Base-by-base conservation (phyloP, 30 jellyfish, hydroid and myxozoan species). In the Aurelia coerulea region DNA sequence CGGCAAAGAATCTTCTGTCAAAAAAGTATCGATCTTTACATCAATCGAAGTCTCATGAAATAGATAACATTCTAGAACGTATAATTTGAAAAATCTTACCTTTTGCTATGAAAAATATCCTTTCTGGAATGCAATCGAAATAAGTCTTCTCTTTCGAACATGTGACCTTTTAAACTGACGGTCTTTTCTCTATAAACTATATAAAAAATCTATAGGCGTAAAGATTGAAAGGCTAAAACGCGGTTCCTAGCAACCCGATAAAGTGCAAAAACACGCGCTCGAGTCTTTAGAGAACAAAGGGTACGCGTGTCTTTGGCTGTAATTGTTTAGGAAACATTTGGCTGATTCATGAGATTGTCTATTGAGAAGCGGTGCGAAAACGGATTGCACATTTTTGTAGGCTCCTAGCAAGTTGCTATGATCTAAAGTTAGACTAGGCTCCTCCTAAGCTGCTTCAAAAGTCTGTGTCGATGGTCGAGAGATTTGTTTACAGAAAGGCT, bases 221-320 rank as follows among this genome's bases (percentile, higher is more conserved):
- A 5, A 46, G 56, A 46, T 9, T 46, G 56, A 46, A 46, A 46
- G 56, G 11, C 1, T 4, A 72, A 19, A 46, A 66, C 49, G 52
- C 68, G 79, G 84, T 53, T 54, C 92, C 77, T 35, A 72, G 92
- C 92, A 83, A 83, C 92, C 35, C 19, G 83, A 72, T 63, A 59
- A 76, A 72, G 92, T 54, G 86, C 80, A n/a, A 59, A 83, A 83
- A 68, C 92, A 83, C 82, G 92, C 92, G 92, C 78, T 83, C 59
- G 74, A 5, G 14, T 10, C 46, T 51, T 50, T 14, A 8, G 18
- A 8, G 86, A 77, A 83, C 92, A 83, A 83, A n/a, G 66, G 23
- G 18, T 31, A 60, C 80, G 80, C 92, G 92, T 83, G 92, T 83
- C 80, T 35, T 12, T 13, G 65, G 39, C 84, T 14, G 35, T 32